Conservation (phyloP, 2,113 vertebrate genomes). For the Xenopus borealis region DNA sequence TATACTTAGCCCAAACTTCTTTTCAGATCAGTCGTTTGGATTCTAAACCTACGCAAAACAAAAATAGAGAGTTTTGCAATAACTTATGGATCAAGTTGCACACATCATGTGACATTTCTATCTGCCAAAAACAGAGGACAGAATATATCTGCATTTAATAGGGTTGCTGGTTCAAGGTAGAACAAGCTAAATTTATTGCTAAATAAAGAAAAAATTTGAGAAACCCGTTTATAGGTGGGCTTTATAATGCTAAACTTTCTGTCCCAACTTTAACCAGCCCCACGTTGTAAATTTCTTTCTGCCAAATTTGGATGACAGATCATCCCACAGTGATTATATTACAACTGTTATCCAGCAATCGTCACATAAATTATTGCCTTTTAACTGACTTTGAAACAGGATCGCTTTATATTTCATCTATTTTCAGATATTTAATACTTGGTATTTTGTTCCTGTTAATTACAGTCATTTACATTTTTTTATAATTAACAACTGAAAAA, state of each 20-base stretch:
- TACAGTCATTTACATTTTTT: not conserved
- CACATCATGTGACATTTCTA: not conserved
- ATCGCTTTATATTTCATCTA: not conserved
- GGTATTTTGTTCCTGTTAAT: not conserved
- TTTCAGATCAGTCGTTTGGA: not conserved
- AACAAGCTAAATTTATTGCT: too few relatives aligned
- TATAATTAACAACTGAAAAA: too few relatives aligned
- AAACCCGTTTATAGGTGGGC: too few relatives aligned
- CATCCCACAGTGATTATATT: not conserved
- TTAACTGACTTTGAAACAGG: not conserved
- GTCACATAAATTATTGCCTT: not conserved
- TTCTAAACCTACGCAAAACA: not conserved
- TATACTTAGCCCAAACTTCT: not conserved
- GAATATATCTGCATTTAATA: too few relatives aligned
- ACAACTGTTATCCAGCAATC: not conserved
- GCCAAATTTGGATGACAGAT: not conserved
- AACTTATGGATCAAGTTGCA: not conserved
- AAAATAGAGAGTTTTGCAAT: not conserved
- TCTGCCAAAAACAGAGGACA: too few relatives aligned
- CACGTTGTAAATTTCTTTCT: too few relatives aligned
- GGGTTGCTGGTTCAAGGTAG: too few relatives aligned
- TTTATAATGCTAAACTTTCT: not conserved
- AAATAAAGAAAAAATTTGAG: too few relatives aligned
- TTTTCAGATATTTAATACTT: not conserved
- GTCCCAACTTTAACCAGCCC: not conserved